A percentile compares a stretch with the other conserved stretches of the same genome.
phyloP scores from a whole-genome alignment of 2,888 invertebrate genomes.

The Rotaria magnacalcarata region DNA sequence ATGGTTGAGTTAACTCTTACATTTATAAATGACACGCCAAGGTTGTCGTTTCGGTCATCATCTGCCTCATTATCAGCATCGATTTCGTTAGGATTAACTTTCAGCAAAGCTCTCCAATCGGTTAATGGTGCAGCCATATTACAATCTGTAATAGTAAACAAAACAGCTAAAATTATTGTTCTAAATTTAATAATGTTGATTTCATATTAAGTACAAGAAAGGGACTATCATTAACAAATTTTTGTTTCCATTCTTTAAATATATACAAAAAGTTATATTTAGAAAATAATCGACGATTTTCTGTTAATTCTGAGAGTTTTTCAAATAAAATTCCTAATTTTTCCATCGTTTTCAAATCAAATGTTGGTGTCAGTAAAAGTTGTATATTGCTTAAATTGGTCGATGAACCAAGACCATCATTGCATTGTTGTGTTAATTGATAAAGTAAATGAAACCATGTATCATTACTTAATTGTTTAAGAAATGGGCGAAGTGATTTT shows the following conservation, averaged over 20 bases:
- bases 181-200: slow-evolving; percentile 36
- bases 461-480: slow-evolving; percentile 28
- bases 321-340: slow-evolving; percentile 20
- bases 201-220: slow-evolving; percentile 31
- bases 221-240: slow-evolving; percentile 29
- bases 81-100: neutral
- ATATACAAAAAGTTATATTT: slow-evolving; percentile 35
- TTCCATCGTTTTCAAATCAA: slow-evolving; percentile 21
- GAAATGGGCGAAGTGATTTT: slow-evolving; percentile 7
- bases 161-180: neutral
- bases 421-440: slow-evolving; percentile 18
- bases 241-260: slow-evolving; percentile 37
- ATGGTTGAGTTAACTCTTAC: neutral
- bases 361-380: neutral
- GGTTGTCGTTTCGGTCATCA: neutral
- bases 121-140: neutral
- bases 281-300: slow-evolving; percentile 12
- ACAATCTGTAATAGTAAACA: neutral
- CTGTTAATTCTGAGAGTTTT: slow-evolving; percentile 1
- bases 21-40: neutral
- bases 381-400: neutral
- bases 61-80: neutral
- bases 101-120: neutral
- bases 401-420: neutral
- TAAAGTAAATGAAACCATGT: slow-evolving; percentile 28